Conservation (phyloP, 2,113 vertebrate species). For the Cricetomys ansorgei region DNA sequence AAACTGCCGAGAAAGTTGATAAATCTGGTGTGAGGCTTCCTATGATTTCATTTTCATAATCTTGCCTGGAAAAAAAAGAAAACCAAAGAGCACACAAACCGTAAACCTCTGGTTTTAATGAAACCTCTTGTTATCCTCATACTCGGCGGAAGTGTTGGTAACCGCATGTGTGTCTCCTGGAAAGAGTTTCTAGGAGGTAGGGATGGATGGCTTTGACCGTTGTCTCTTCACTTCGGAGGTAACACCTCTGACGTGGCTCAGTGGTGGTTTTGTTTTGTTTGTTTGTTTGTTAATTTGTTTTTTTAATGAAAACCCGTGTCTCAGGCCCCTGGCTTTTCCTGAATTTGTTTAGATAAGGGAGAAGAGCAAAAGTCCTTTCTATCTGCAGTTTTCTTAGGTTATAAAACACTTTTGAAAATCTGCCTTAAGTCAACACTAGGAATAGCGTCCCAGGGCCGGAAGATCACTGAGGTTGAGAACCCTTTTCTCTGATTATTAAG, state of each 20-base stretch:
- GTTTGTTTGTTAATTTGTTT: background rate
- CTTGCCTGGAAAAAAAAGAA: background rate
- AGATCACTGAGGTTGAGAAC: background rate
- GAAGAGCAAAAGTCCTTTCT: conserved; percentile 72
- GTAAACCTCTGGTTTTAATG: background rate
- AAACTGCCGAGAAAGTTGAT: background rate
- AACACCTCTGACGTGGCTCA: background rate
- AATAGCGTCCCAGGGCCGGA: conserved; percentile 63
- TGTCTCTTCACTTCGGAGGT: background rate
- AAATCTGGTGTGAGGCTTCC: background rate
- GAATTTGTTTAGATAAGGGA: conserved; percentile 77
- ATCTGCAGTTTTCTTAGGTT: conserved; percentile 76
- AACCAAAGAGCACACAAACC: background rate
- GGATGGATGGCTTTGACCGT: background rate
- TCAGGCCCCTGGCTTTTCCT: background rate
- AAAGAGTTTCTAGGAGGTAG: background rate
- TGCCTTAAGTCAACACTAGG: conserved; percentile 77
- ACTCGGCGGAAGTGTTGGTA: background rate
- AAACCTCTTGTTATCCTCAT: background rate
- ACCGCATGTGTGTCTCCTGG: background rate
- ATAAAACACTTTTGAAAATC: conserved; percentile 19
- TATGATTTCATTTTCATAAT: background rate
- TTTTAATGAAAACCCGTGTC: background rate
- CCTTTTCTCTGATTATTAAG: background rate
- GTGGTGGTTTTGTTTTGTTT: background rate